These are phyloP conservation scores for Agrilus mali DNA, from an alignment of 2,888 invertebrate genomes.

Conservation along the genomic window DNA sequence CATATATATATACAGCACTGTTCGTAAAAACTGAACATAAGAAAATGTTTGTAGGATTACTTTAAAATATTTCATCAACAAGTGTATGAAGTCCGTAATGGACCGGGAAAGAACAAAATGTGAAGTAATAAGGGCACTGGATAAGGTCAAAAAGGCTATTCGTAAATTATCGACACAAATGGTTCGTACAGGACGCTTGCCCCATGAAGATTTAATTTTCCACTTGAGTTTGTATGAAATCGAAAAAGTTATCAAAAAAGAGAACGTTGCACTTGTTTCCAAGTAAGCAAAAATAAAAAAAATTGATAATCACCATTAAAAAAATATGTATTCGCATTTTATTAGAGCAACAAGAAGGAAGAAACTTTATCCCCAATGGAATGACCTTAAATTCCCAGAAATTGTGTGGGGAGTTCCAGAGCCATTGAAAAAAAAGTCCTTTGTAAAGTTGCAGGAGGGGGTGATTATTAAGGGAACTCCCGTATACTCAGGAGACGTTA, in stretches of 20 bases:
- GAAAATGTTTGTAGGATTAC: constrained; percentile 34
- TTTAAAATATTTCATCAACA: constrained; percentile 47
- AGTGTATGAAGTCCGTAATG: constrained; percentile 47
- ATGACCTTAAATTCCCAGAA: constrained; percentile 51
- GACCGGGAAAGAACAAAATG: constrained; percentile 58
- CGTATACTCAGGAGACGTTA: constrained; percentile 55
- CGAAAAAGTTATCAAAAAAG: constrained; percentile 36
- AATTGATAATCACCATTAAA: not conserved
- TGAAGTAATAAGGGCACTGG: constrained; percentile 37
- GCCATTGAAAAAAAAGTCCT: not conserved
- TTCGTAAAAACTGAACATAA: not conserved
- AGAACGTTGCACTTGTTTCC: constrained; percentile 43
- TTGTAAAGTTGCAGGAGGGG: constrained; percentile 2
- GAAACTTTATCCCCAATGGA: constrained; percentile 46
- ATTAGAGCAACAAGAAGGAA: constrained; percentile 53
- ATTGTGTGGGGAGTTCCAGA: constrained; percentile 28
- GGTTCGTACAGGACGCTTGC: constrained; percentile 48
- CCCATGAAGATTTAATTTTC: constrained; percentile 50
- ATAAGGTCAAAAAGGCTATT: constrained; percentile 48
- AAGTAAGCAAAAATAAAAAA: constrained; percentile 38
- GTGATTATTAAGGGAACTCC: constrained; percentile 43
- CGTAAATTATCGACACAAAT: constrained; percentile 44
- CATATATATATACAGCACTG: not conserved
- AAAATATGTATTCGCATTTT: constrained; percentile 4
- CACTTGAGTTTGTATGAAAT: constrained; percentile 58